Evolutionary conservation across 2,888 invertebrate species (phyloP), one percentile per base, ranked within the genome.

Genomic region (Miltochrista miniata): DNA sequence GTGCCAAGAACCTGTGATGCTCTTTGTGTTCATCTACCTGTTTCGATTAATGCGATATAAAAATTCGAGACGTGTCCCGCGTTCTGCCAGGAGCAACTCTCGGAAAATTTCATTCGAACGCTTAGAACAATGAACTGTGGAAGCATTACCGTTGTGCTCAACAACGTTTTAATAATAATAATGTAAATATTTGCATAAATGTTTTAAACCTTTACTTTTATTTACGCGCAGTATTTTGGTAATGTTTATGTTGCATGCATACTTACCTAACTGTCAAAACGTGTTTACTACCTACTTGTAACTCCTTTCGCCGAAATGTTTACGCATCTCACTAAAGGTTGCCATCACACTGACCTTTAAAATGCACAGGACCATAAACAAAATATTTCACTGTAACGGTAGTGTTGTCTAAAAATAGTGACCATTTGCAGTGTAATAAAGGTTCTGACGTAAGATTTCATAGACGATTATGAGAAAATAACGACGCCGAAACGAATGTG

Each of bases 1-100:
- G 79, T 78, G 83, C 75, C 76, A 78, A 76, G 83, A 83, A 81
- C 76, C 75, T 57, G 65, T 62, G 64, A 63, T 68, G 71, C 74
- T 82, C 85, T 90, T 90, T 90, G 87, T 89, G 83, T 83, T 78
- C 64, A 74, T 78, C 64, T 66, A 68, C 70, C 64, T 70, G 70
- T 61, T 58, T 74, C 77, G 77, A 82, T 82, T 81, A 89, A 88
- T 84, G 74, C 63, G 76, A 66, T 76, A 87, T 91, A 85, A 87
- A 90, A 87, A 91, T 91, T 90, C 91, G 76, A 72, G 51, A 51
- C 88, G 70, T 83, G 90, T 83, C 64, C 65, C 68, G 39, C 68
- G 43, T 45, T 38, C 61, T 14, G 14, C 8, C 36, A 58, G 77
- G 82, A 79, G 81, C 78, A 83, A 86, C 79, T 88, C 81, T 81